phyloP scores from a whole-genome alignment of 2,888 invertebrate species.

The Notodonta ziczac region DNA sequence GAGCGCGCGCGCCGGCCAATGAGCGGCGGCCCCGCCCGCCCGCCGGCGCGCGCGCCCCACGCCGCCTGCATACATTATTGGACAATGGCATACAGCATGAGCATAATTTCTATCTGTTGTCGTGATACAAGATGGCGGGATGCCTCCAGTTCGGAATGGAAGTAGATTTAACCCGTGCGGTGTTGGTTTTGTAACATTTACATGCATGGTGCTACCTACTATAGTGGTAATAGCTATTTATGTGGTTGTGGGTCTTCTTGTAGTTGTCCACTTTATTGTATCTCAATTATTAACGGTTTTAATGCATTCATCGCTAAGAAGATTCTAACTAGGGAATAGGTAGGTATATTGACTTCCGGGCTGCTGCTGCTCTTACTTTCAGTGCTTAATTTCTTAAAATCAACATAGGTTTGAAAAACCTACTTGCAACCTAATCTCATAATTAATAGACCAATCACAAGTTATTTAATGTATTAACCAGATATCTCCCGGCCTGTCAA shows the following conservation, averaged over 20 bases:
- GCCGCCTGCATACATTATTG: constrained; percentile 20
- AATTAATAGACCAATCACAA: too few relatives aligned
- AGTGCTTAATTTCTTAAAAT: too few relatives aligned
- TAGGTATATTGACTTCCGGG: too few relatives aligned
- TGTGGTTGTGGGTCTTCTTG: constrained; percentile 28
- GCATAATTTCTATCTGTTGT: constrained; percentile 25
- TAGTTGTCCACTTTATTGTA: not conserved
- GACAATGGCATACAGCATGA: constrained; percentile 33
- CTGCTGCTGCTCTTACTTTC: too few relatives aligned
- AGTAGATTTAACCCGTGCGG: constrained; percentile 25
- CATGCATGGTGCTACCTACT: constrained; percentile 22
- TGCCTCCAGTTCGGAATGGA: constrained; percentile 17
- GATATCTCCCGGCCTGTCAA: too few relatives aligned
- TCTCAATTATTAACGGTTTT: too few relatives aligned
- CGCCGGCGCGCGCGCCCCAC: constrained; percentile 10
- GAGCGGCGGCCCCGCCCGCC: constrained; percentile 34
- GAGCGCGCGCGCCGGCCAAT: constrained; percentile 36
- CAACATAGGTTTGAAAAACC: too few relatives aligned
- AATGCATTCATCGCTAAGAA: too few relatives aligned
- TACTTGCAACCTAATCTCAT: too few relatives aligned
- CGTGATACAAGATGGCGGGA: constrained; percentile 52
- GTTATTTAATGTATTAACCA: too few relatives aligned
- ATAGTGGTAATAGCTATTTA: constrained; percentile 12
- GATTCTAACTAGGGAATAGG: too few relatives aligned
- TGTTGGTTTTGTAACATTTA: constrained; percentile 46